Conservation (phyloP, 1,140 invertebrate species). For the Drosophila kikkawai region DNA sequence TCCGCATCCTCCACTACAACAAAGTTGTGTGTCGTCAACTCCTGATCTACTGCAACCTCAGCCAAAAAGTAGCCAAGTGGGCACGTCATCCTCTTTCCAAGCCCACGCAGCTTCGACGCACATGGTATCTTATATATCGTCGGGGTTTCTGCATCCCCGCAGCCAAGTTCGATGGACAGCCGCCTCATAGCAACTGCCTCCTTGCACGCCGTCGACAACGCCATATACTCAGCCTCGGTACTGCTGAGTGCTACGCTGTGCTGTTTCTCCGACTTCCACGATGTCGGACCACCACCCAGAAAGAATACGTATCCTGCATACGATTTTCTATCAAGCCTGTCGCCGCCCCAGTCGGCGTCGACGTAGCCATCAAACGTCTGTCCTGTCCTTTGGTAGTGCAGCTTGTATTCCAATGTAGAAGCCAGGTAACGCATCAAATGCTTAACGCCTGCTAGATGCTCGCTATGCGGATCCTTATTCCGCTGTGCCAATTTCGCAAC, state of each 20-base stretch:
- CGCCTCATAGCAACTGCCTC: not conserved
- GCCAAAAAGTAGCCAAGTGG: no score
- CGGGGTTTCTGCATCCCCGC: no score
- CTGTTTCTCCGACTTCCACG: conserved; percentile 15
- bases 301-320: conserved; percentile 18
- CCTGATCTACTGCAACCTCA: no score
- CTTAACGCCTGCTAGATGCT: conserved; percentile 7
- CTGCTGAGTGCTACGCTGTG: conserved; percentile 7
- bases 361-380: not conserved
- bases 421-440: conserved; percentile 3
- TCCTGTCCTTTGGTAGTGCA: no score
- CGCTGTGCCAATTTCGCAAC: not conserved
- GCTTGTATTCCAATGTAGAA: not conserved
- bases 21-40: no score
- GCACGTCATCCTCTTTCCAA: no score
- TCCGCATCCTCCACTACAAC: no score
- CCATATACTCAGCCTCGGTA: not conserved
- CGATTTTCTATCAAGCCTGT: not conserved
- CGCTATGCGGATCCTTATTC: not conserved
- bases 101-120: no score
- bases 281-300: conserved; percentile 11
- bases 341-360: conserved; percentile 11
- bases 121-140: no score
- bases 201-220: not conserved
- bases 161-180: not conserved